Percentiles rank a stretch among this genome's conserved stretches.
Evolutionary conservation across 2,113 vertebrate genomes (phyloP).

Genomic region (Blennius ocellaris): DNA sequence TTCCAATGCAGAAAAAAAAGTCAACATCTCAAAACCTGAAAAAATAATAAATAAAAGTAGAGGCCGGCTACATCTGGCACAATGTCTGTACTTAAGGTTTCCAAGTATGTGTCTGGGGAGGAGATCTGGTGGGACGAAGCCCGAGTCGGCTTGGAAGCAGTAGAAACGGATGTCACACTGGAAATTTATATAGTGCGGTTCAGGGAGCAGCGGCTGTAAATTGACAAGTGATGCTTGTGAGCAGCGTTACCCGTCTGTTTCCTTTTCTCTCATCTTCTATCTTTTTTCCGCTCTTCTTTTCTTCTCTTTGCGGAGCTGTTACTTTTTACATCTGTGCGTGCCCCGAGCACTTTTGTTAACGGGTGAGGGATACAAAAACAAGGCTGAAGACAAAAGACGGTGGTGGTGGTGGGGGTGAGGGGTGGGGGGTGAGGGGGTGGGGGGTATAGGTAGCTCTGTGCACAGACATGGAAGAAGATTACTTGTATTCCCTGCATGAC

Average conservation of each 20-base stretch:
- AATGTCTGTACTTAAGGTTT: slow-evolving; percentile 73
- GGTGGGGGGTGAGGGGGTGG: no score
- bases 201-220: slow-evolving; percentile 79
- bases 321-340: slow-evolving; percentile 71
- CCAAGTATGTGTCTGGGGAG: slow-evolving; percentile 81
- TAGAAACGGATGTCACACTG: slow-evolving; percentile 79
- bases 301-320: slow-evolving; percentile 62
- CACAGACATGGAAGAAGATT: slow-evolving; percentile 42
- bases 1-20: slow-evolving; percentile 51
- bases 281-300: slow-evolving; percentile 69
- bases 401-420: no score
- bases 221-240: slow-evolving; percentile 79
- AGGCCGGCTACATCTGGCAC: slow-evolving; percentile 76
- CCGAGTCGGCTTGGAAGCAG: slow-evolving; percentile 78
- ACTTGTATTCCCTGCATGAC: slow-evolving; percentile 44
- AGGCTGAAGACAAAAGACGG: slow-evolving; percentile 45
- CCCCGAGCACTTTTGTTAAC: slow-evolving; percentile 69
- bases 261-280: slow-evolving; percentile 75
- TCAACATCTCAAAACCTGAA: slow-evolving; percentile 68
- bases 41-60: slow-evolving; percentile 69
- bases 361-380: slow-evolving; percentile 67
- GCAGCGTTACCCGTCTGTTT: slow-evolving; percentile 76
- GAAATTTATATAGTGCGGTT: slow-evolving; percentile 78
- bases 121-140: slow-evolving; percentile 75
- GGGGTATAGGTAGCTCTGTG: slow-evolving; percentile 22